Conservation (phyloP, 2,113 vertebrate species). For the Halcyon senegalensis region DNA sequence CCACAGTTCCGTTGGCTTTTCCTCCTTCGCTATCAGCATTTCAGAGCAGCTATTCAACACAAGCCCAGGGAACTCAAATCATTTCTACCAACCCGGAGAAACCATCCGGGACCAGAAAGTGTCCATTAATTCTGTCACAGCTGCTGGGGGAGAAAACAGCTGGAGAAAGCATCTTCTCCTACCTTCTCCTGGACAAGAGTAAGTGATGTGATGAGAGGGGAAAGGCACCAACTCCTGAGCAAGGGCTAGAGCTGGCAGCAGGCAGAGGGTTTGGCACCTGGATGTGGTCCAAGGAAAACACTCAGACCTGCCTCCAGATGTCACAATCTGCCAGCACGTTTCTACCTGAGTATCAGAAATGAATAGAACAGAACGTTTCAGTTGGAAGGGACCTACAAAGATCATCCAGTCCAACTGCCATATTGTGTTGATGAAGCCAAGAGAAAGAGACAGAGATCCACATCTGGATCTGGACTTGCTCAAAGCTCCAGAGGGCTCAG, state of each 20-base stretch:
- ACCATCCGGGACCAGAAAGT: neutral
- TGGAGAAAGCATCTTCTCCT: neutral
- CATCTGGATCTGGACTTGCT: neutral
- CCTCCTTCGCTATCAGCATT: neutral
- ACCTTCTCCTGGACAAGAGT: neutral
- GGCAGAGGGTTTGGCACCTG: neutral
- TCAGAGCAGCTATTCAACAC: neutral
- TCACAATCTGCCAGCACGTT: neutral
- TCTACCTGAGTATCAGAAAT: neutral
- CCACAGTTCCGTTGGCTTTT: neutral
- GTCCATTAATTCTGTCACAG: neutral
- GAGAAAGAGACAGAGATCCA: neutral
- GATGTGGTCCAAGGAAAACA: neutral
- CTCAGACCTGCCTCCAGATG: neutral
- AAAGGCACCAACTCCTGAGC: neutral
- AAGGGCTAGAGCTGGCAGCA: neutral
- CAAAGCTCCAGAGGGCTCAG: neutral
- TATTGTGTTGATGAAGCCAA: neutral
- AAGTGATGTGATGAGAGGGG: neutral
- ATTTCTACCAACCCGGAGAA: neutral
- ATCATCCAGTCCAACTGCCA: neutral
- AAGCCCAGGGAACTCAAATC: neutral
- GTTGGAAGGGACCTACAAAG: neutral
- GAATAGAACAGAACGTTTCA: neutral
- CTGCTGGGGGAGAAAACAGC: neutral